Conservation (phyloP, 2,797 vertebrate genomes). For the Masticophis lateralis region DNA sequence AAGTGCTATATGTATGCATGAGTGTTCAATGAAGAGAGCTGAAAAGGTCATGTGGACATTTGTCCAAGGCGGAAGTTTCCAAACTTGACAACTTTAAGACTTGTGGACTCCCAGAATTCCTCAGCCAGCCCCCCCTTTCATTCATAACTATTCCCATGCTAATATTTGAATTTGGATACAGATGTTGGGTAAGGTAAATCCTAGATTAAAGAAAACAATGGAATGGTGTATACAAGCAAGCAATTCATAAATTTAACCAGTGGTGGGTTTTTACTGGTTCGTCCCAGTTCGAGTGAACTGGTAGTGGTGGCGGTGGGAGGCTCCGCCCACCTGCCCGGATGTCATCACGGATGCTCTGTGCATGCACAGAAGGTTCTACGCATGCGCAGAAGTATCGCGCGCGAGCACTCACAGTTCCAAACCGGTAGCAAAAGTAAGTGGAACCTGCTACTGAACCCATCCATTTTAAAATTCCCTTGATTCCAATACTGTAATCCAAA, state of each 20-base stretch:
- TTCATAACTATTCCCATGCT: background rate
- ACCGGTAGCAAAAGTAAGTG: too few relatives aligned
- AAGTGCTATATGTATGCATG: background rate
- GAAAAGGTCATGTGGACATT: background rate
- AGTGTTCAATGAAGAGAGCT: background rate
- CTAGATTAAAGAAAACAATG: background rate
- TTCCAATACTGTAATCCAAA: background rate
- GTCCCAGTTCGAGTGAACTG: too few relatives aligned
- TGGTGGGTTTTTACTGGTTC: too few relatives aligned
- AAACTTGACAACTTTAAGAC: background rate
- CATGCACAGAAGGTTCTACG: too few relatives aligned
- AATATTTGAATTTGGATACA: background rate
- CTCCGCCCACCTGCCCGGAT: too few relatives aligned
- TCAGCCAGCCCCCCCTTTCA: background rate
- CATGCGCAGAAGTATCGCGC: too few relatives aligned
- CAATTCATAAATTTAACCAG: background rate
- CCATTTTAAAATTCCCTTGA: background rate
- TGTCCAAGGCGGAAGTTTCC: background rate
- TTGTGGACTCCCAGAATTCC: background rate
- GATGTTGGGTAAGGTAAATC: background rate
- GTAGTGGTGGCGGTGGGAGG: too few relatives aligned
- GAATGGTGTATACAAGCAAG: background rate
- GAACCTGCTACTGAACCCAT: background rate
- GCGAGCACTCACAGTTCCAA: too few relatives aligned
- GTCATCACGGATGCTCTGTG: too few relatives aligned